Evolutionary conservation across 2,113 vertebrate genomes (phyloP).

Genomic region (Glaucidium brasilianum): DNA sequence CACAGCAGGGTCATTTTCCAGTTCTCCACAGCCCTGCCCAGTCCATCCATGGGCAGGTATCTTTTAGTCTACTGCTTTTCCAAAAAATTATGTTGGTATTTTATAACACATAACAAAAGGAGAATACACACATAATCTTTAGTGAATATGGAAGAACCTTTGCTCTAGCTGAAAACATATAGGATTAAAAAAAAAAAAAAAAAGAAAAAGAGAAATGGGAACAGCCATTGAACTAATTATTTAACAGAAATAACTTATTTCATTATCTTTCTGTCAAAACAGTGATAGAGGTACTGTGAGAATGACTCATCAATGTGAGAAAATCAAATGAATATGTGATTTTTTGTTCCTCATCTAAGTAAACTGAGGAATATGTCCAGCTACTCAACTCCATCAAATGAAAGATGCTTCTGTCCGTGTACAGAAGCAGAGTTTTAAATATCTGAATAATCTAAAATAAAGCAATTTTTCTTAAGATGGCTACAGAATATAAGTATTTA

Average conservation of each 20-base stretch:
- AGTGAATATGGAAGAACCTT: not conserved
- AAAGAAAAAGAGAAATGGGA: no score
- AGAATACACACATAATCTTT: not conserved
- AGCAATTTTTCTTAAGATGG: not conserved
- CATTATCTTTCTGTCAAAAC: not conserved
- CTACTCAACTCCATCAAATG: not conserved
- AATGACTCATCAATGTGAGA: not conserved
- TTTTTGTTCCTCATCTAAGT: not conserved
- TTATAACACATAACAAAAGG: not conserved
- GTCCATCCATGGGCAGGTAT: not conserved
- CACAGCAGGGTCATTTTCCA: fast-evolving
- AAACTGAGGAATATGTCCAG: not conserved
- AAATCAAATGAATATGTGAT: not conserved
- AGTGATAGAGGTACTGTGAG: not conserved
- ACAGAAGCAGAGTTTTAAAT: not conserved
- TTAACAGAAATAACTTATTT: not conserved
- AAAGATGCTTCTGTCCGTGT: not conserved
- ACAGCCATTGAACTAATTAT: not conserved
- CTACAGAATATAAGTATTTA: not conserved
- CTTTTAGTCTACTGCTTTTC: not conserved
- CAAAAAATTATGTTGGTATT: not conserved
- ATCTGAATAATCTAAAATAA: not conserved
- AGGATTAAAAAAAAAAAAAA: not conserved
- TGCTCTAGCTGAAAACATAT: not conserved
- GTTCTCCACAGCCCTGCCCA: not conserved